These are phyloP conservation scores for Drosophila phalerata DNA, from an alignment of 2,888 invertebrate species.

Conservation along the genomic window DNA sequence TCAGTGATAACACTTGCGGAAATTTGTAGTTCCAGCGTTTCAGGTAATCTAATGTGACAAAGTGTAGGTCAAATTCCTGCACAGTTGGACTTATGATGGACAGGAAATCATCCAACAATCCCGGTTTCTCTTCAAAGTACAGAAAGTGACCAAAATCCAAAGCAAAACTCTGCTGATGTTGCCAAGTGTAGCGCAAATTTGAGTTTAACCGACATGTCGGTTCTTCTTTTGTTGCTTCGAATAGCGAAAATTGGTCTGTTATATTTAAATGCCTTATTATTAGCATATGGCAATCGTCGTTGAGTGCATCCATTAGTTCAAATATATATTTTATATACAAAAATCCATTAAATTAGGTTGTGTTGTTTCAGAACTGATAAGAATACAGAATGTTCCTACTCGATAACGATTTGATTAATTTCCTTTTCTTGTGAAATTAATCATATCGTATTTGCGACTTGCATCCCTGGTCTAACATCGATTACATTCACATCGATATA, in stretches of 20 bases:
- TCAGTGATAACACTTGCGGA: slow-evolving; percentile 5
- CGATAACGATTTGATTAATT: background rate
- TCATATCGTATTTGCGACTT: background rate
- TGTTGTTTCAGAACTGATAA: background rate
- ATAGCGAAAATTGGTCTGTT: slow-evolving; percentile 32
- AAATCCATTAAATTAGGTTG: background rate
- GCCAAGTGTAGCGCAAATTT: slow-evolving; percentile 29
- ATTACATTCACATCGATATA: slow-evolving; percentile 18
- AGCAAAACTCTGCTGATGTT: background rate
- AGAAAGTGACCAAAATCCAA: background rate
- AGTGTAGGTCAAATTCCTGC: slow-evolving; percentile 1
- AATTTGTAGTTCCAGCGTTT: slow-evolving; percentile 16
- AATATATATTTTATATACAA: background rate
- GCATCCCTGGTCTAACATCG: slow-evolving; percentile 22
- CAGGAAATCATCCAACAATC: slow-evolving; percentile 18
- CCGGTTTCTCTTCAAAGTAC: background rate
- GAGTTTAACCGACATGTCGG: background rate
- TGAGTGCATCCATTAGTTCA: slow-evolving; percentile 19
- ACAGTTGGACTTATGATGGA: slow-evolving; percentile 19
- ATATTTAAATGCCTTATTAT: slow-evolving; percentile 28
- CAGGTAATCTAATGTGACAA: background rate
- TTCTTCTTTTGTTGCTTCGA: slow-evolving; percentile 17
- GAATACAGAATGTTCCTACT: background rate
- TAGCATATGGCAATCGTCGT: slow-evolving; percentile 32
- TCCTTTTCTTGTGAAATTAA: background rate